Evolutionary conservation across 2,113 vertebrate species (phyloP), one percentile per base, ranked within the genome.

Genomic region (Tetrao urogallus): DNA sequence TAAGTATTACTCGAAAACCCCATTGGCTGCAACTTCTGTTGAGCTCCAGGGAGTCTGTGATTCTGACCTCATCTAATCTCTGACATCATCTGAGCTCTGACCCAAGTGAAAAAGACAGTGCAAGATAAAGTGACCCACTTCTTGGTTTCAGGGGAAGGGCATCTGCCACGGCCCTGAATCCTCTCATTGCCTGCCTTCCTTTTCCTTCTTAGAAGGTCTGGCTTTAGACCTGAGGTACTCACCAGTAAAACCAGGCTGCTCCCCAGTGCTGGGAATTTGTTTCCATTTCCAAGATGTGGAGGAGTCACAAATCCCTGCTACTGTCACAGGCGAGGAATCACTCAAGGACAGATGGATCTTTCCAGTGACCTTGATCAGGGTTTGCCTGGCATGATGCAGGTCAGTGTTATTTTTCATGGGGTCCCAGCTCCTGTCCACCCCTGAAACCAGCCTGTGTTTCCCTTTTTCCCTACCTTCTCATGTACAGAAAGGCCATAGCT

Each of bases 231-330:
- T 12, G 21, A 57, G 76, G 38, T 79, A 73, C 60, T 58, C 86
- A 74, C 42, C 20, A 20, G 50, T 6, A 6, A 75, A 94, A 85
- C 65, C 60, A 91, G 40, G 48, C 71, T 92, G 38, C 40, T 91
- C 34, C 50, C 0, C 0, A 75, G 50, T 13, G 16, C 34, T 72
- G 81, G 47, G 52, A 61, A 83, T 83, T 94, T 82, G 66, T 89
- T 92, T 79, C 66, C 61, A 34, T 69, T 86, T 95, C 79, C 50
- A 76, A 83, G 82, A 40, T 8, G 22, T 70, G 66, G n/a, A 79
- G 0, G 1, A 84, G 24, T 76, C 82, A 82, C 57, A 93, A 54
- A 70, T 76, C 38, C 66, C 57, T 69, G 72, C 64, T 64, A 22
- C 47, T 36, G 32, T 63, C 58, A 54, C 10, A 72, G n/a, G 34